These are phyloP conservation scores for Heterotilapia buettikoferi DNA, from an alignment of 2,113 vertebrate genomes.

Conservation along the genomic window DNA sequence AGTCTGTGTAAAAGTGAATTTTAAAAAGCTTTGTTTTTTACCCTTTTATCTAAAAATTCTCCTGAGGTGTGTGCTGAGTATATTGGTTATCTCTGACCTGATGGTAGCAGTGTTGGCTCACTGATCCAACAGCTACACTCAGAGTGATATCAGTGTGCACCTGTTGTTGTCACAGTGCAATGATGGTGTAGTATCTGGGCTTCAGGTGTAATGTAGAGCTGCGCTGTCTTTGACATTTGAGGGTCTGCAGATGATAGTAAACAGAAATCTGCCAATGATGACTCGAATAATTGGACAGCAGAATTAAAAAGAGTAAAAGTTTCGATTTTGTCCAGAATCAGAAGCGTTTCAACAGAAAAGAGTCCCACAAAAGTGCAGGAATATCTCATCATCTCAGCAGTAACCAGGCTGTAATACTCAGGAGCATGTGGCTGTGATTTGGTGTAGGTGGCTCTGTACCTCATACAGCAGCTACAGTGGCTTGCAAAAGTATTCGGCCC, in stretches of 20 bases:
- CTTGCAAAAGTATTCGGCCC: too few relatives aligned
- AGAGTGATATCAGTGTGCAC: background rate
- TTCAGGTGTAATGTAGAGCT: background rate
- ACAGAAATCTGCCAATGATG: background rate
- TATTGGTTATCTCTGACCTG: background rate
- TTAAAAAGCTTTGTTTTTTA: background rate
- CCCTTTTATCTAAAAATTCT: background rate
- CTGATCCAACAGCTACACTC: background rate
- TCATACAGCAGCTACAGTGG: background rate
- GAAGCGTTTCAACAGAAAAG: background rate
- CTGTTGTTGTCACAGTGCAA: fast-evolving
- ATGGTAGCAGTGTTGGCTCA: background rate
- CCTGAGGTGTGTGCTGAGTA: background rate
- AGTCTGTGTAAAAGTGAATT: background rate
- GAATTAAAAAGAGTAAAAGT: background rate
- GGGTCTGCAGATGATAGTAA: background rate
- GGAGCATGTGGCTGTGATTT: background rate
- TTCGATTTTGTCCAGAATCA: background rate
- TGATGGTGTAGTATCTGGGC: background rate
- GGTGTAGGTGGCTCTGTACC: background rate
- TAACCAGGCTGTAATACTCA: background rate
- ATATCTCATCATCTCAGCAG: background rate
- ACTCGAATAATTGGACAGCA: background rate
- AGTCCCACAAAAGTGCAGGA: background rate
- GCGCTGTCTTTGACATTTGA: background rate